Conservation (phyloP, 2,113 vertebrate genomes). For the Dolichotis patagonum region DNA sequence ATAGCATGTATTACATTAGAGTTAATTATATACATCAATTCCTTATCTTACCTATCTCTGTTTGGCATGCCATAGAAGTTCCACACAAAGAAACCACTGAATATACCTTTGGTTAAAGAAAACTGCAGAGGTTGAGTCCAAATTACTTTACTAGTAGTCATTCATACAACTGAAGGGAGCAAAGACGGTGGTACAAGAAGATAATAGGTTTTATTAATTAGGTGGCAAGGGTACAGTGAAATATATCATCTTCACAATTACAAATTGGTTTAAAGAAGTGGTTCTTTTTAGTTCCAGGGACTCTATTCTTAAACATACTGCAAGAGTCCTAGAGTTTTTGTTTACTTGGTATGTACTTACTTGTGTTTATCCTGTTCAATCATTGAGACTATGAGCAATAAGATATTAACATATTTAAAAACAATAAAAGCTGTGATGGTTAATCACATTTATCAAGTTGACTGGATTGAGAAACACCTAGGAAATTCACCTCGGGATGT, state of each 20-base stretch:
- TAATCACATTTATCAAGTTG: not conserved
- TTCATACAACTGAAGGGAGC: not conserved
- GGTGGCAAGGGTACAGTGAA: not conserved
- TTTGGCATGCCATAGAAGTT: not conserved
- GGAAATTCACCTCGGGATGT: not conserved
- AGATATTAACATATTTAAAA: not conserved
- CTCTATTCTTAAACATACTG: not conserved
- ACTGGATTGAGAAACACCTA: not conserved
- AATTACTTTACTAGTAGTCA: not conserved
- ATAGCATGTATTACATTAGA: not conserved
- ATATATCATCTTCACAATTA: not conserved
- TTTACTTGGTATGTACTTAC: not conserved
- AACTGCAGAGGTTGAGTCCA: not conserved
- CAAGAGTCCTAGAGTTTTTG: not conserved
- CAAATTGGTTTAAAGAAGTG: not conserved
- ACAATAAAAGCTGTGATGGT: not conserved
- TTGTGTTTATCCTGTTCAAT: conserved; percentile 19
- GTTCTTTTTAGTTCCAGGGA: not conserved
- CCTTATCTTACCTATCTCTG: not conserved
- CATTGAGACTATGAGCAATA: not conserved
- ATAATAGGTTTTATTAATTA: conserved; percentile 9
- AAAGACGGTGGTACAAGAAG: not conserved
- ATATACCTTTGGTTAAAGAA: not conserved
- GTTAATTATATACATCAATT: not conserved
- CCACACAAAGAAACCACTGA: not conserved